Evolutionary conservation across 1,140 invertebrate species (phyloP), one percentile per base, ranked within the genome.

Genomic region (Oscheius sp.): DNA sequence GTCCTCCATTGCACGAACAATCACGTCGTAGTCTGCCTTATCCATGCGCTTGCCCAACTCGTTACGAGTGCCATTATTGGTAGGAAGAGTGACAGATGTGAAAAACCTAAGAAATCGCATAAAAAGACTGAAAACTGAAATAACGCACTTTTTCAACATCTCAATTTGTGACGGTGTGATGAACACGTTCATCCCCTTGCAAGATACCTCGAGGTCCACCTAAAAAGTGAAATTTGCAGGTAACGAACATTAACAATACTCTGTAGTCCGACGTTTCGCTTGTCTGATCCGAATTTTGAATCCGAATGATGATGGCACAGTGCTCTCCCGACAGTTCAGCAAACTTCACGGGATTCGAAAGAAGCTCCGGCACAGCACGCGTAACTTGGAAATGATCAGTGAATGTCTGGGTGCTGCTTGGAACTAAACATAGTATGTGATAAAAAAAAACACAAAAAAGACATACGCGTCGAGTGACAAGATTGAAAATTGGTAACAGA

Each of bases 291-390:
- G 31, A 55, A 23, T 68, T 74, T 13, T 74, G 58, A n/a, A 74
- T 36, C 29, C 45, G 46, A 36, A 74, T 52, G 18, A 61, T 35
- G 32, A 52, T 55, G 4, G 31, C 49, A 52, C 58, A 34, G 10
- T 36, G 20, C 1, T 69, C 72, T 4, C 58, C 67, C 13, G 65
- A 20, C 23, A 68, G 29, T 29, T 74, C 72, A 0, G 55, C 72
- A 26, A 73, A 68, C 34, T 74, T 68, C 1, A 74, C 52, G 2
- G 72, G 72, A 32, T 61, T 42, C 3, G 72, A 74, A 13, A 74
- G 42, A 1, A 74, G 72, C 31, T 49, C 63, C 26, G 13, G 35
- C 28, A 63, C n/a, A n/a, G n/a, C n/a, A n/a, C n/a, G n/a, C n/a
- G n/a, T n/a, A n/a, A n/a, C n/a, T n/a, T n/a, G n/a, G n/a, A n/a